Percentiles rank a stretch among this genome's conserved stretches.
Conservation (phyloP, 2,888 invertebrate genomes). For the Patella ulyssiponensis region DNA sequence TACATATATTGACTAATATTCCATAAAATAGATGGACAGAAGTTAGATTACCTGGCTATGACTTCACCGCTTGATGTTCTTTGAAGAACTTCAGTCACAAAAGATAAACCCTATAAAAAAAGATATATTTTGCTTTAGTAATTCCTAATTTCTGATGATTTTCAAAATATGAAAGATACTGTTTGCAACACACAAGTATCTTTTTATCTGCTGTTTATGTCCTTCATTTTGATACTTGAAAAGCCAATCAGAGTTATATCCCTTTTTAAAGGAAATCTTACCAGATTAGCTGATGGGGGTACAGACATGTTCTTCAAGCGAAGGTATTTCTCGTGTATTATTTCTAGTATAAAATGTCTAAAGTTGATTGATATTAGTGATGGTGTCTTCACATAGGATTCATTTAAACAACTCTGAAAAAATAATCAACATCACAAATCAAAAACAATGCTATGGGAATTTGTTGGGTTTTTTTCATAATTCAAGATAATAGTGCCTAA, state of each 20-base stretch:
- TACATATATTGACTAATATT: too few relatives aligned
- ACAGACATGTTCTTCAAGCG: conserved; percentile 32
- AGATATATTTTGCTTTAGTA: background rate
- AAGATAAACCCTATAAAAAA: conserved; percentile 45
- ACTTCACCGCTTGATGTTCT: conserved; percentile 44
- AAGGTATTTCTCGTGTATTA: conserved; percentile 18
- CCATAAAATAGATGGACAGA: too few relatives aligned
- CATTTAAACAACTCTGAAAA: conserved; percentile 24
- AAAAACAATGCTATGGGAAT: background rate
- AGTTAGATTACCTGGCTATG: conserved; percentile 40
- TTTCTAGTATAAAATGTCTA: conserved; percentile 13
- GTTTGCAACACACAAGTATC: too few relatives aligned
- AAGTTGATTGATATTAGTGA: conserved; percentile 3
- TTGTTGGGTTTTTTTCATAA: too few relatives aligned
- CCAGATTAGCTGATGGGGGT: conserved; percentile 37
- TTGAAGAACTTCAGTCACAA: conserved; percentile 46
- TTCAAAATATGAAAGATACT: too few relatives aligned
- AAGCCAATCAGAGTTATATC: too few relatives aligned
- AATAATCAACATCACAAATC: background rate
- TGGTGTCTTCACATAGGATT: conserved; percentile 22
- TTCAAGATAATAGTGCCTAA: background rate
- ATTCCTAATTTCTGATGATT: too few relatives aligned
- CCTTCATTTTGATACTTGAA: too few relatives aligned
- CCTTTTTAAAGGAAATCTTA: conserved; percentile 17
- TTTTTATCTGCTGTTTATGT: too few relatives aligned